These are phyloP conservation scores for Clanis bilineata DNA, from an alignment of 2,888 invertebrate genomes.

Conservation along the genomic window DNA sequence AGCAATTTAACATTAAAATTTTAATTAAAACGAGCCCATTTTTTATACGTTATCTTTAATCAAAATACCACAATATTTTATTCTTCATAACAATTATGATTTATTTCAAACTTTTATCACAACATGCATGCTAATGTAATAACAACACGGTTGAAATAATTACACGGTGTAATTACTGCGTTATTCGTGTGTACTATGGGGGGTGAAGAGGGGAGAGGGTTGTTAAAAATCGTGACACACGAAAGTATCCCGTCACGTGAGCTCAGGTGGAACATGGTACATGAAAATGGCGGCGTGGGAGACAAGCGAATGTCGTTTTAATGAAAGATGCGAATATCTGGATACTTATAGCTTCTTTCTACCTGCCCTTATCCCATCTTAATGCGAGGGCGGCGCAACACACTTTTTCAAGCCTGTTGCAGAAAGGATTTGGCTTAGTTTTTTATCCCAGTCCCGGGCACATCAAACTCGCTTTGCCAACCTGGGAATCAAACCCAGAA, in stretches of 20 bases:
- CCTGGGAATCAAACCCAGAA: too few species aligned
- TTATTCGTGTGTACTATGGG: constrained; percentile 1
- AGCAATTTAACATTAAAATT: too few species aligned
- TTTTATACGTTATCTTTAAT: too few species aligned
- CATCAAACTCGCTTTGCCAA: too few species aligned
- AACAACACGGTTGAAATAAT: constrained; percentile 8
- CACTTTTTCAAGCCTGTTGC: too few species aligned
- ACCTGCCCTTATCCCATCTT: too few species aligned
- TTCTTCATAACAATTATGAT: neutral
- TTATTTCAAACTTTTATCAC: constrained; percentile 1
- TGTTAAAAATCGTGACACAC: constrained; percentile 65
- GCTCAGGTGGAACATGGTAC: constrained; percentile 46
- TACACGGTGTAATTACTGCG: constrained; percentile 6
- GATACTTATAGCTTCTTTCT: too few species aligned
- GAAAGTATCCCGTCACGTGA: constrained; percentile 55
- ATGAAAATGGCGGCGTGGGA: constrained; percentile 27
- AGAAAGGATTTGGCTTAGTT: too few species aligned
- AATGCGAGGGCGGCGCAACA: too few species aligned
- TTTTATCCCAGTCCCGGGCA: too few species aligned
- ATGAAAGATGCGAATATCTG: too few species aligned
- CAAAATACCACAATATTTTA: too few species aligned
- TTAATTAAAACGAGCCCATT: neutral
- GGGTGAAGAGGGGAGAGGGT: neutral
- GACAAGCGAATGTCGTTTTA: neutral
- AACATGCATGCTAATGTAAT: constrained; percentile 6